These are phyloP conservation scores for Ormyrus pomaceus DNA, from an alignment of 2,888 invertebrate species.

Conservation along the genomic window DNA sequence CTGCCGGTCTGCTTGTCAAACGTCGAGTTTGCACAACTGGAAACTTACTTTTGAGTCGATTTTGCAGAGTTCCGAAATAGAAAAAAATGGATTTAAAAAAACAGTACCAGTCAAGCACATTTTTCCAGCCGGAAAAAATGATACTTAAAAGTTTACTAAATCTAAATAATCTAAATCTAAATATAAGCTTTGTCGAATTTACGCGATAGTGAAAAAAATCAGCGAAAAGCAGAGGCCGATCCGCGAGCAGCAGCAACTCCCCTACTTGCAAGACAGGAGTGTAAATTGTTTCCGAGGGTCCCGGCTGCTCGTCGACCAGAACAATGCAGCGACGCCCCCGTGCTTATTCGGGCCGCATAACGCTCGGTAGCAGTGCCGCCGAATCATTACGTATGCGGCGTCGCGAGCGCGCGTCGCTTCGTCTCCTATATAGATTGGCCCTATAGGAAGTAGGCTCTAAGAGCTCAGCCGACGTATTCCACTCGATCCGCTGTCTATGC, in stretches of 20 bases:
- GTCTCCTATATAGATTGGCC: constrained; percentile 49
- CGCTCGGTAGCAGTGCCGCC: constrained; percentile 29
- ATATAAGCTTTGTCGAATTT: no score
- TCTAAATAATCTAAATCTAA: no score
- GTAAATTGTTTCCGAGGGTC: constrained; percentile 36
- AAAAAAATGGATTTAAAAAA: no score
- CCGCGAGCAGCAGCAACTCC: no score
- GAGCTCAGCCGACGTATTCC: constrained; percentile 11
- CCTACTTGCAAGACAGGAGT: neutral
- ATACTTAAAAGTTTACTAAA: no score
- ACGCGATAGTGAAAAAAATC: no score
- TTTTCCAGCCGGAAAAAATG: no score
- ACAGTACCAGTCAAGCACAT: no score
- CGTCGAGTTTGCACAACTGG: constrained; percentile 1
- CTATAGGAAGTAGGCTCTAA: constrained; percentile 25
- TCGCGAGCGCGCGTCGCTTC: constrained; percentile 62
- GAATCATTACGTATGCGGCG: constrained; percentile 68
- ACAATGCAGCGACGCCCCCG: constrained; percentile 44
- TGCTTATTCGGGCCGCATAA: neutral
- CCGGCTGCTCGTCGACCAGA: constrained; percentile 14
- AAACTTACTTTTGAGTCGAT: no score
- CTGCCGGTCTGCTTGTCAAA: constrained; percentile 3
- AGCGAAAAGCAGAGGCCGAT: no score
- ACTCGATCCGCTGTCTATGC: constrained; percentile 16
- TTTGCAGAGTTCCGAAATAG: no score